These are phyloP conservation scores for Notothenia coriiceps DNA, from an alignment of 2,113 vertebrate genomes.

Conservation along the genomic window DNA sequence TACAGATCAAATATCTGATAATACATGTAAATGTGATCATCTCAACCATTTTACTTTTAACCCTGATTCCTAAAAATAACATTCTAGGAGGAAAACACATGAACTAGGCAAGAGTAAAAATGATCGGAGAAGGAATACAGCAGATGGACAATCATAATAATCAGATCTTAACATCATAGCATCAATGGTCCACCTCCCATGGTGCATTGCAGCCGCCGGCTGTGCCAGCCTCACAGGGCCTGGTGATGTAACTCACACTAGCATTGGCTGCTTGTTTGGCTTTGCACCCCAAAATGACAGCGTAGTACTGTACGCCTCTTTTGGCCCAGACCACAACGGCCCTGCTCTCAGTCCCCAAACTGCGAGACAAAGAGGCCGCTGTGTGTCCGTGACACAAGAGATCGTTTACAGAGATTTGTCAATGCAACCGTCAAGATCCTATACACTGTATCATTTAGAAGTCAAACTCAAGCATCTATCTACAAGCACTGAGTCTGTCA, in stretches of 20 bases:
- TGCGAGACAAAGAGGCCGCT: constrained; percentile 78
- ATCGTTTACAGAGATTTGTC: constrained; percentile 52
- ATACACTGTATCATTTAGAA: constrained; percentile 55
- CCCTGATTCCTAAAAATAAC: not conserved
- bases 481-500: not conserved
- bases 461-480: constrained; percentile 24
- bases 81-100: not conserved
- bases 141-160: constrained; percentile 14
- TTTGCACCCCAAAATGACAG: constrained; percentile 70
- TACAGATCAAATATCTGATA: not conserved
- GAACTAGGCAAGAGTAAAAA: not conserved
- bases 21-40: not conserved
- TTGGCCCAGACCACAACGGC: constrained; percentile 66
- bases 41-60: not conserved
- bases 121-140: not conserved
- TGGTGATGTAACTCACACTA: constrained; percentile 75
- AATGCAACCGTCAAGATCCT: constrained; percentile 26
- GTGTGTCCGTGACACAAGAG: constrained; percentile 73
- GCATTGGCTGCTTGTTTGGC: constrained; percentile 69
- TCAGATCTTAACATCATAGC: constrained; percentile 21
- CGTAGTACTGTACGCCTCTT: constrained; percentile 61
- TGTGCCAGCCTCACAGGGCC: constrained; percentile 81
- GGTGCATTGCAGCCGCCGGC: constrained; percentile 74
- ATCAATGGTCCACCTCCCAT: constrained; percentile 57
- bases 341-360: constrained; percentile 69